A percentile compares a stretch with the other conserved stretches of the same genome.
Evolutionary conservation across 2,113 vertebrate species (phyloP).

Genomic region (Chrysochloris asiatica): DNA sequence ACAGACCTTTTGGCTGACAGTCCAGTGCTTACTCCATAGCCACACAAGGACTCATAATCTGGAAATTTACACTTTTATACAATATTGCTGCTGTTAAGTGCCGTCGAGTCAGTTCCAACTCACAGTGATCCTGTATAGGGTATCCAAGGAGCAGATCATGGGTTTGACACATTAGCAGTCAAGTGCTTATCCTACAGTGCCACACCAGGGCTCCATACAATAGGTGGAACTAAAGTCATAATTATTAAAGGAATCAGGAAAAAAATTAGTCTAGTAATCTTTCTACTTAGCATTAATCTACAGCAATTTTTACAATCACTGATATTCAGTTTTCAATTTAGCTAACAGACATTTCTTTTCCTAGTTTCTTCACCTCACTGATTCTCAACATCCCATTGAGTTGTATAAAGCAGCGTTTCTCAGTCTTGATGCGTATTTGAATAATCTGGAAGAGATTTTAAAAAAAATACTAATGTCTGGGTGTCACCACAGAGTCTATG

Average conservation of each 20-base stretch:
- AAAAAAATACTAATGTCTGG: background rate
- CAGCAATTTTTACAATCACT: background rate
- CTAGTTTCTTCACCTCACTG: background rate
- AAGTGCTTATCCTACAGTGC: no score
- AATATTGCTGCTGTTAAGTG: no score
- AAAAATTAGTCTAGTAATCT: background rate
- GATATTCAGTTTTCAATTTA: constrained; percentile 36
- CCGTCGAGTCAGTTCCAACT: no score
- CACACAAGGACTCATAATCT: no score
- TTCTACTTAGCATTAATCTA: background rate
- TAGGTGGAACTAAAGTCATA: constrained; percentile 19
- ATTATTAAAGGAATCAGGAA: constrained; percentile 26
- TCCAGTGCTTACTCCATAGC: no score
- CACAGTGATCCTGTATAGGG: no score
- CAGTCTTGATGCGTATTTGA: background rate
- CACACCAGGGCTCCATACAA: no score
- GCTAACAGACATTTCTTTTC: background rate
- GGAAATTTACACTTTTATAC: background rate
- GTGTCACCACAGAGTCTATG: background rate
- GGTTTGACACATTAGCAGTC: no score
- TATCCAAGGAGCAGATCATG: no score
- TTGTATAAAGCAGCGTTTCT: background rate
- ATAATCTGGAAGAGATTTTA: background rate
- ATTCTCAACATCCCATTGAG: background rate
- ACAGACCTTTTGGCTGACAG: no score